Evolutionary conservation across 64 coral and sea anemone species (phyloP), one percentile per base, ranked within the genome.

Genomic region (Actinia tenebrosa): DNA sequence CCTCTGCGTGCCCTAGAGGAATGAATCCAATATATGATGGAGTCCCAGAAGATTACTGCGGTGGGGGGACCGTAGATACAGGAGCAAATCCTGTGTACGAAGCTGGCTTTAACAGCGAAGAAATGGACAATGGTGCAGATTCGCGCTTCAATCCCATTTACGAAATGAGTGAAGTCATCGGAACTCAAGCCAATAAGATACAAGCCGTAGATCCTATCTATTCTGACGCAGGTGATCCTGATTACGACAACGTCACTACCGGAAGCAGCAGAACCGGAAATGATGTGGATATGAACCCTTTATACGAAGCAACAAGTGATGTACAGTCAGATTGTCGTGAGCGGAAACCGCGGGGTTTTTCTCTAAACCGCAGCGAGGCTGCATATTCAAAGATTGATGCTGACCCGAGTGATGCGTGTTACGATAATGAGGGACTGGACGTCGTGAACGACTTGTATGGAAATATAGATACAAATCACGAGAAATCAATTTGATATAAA

Each of bases 371-470:
- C 16, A 59, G 3, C 17, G 60, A 59, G 22, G 44, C 83, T 85
- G 56, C 83, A 27, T 85, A 85, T 54, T 45, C 83, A 9, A 85
- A 30, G 60, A 56, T 85, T 18, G 60, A 60, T 22, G 60, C 14
- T 18, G 25, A 85, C 15, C 52, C 22, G 60, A n/a, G 14, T 58
- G 15, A 17, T 79, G 13, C 13, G 59, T 53, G 16, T 61, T 85
- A 61, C n/a, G 55, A 44, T 85, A 85, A 85, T 22, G 53, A 27
- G 1, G 83, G 60, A 53, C 15, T 85, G 25, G 20, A 85, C 60
- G 43, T 85, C 6, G 63, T 85, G 83, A 85, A 60, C 27, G 83
- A 85, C 13, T 42, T 85, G 56, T 85, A 85, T 19, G 83, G 83
- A 2, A 44, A 42, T 9, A 72, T 72, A 30, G 69, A 42, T 42